Evolutionary conservation across 1,140 invertebrate genomes (phyloP), one percentile per base, ranked within the genome.

Genomic region (Rhagoletis pomonella): DNA sequence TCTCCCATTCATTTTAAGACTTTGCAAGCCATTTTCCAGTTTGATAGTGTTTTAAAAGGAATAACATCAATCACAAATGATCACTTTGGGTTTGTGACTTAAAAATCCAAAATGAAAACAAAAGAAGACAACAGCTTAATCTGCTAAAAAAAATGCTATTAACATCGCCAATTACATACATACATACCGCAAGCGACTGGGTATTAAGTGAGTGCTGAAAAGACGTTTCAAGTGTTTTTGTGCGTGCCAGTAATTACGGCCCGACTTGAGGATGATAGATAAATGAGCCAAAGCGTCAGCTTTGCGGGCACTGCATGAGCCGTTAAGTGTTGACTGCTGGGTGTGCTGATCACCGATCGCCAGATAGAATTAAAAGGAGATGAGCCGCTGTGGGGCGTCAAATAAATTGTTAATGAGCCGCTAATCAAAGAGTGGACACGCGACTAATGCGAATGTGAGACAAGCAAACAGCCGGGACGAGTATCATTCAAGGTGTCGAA

Each of bases 361-460:
- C 55, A 85, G n/a, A 29, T 19, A 4, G 58, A 55, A 55, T 81
- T 81, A 81, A 81, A 47, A 47, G 55, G 47, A n/a, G 47, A 81
- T 81, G 47, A 81, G 44, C 47, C 47, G 4, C 42, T n/a, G 29
- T 55, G 47, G 62, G 86, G 86, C 86, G 64, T 64, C 44, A 65
- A 86, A 67, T 58, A 67, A 59, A 69, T 69, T n/a, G 42, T 14
- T 86, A 86, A 86, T 86, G 86, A 86, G 44, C 86, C 86, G 86
- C 86, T 69, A 86, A 86, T 86, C 59, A 86, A 64, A 86, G 60
- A 86, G 86, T 64, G 60, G 86, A 60, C 64, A 86, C 60, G 19
- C 86, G 59, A 55, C 39, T 85, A 60, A 60, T 62, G 6, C 29
- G 29, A 29, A 29, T 29, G 5, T 73, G 42, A 47, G 42, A 81